Evolutionary conservation across 2,888 invertebrate genomes (phyloP).

Genomic region (Trimorus sp.): DNA sequence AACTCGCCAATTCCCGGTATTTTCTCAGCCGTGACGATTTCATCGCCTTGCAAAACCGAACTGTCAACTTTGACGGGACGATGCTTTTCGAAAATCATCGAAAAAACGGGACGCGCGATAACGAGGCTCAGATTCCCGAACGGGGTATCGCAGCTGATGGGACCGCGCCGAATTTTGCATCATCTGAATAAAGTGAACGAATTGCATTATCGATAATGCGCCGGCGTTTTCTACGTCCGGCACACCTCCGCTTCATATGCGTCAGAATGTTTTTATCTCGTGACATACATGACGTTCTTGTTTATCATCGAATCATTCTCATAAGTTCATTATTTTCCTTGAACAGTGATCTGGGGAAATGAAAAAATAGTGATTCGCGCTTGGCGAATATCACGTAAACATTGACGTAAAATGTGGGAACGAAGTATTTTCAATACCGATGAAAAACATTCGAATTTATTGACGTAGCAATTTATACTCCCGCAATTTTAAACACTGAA

Average conservation of each 20-base stretch:
- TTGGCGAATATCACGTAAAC: no score
- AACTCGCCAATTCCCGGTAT: not conserved
- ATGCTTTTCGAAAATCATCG: no score
- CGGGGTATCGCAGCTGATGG: no score
- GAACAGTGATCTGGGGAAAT: no score
- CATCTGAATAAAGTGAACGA: not conserved
- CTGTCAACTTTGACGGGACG: no score
- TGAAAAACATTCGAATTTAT: no score
- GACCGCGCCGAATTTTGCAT: not conserved
- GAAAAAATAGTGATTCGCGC: not conserved
- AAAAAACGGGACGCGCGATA: no score
- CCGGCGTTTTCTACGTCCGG: constrained; percentile 12
- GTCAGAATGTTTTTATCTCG: constrained; percentile 32
- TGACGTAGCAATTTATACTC: no score
- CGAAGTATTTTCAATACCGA: no score
- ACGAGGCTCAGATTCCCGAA: no score
- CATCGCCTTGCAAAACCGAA: not conserved
- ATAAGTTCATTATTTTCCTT: constrained; percentile 11
- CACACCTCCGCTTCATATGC: constrained; percentile 23
- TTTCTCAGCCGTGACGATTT: not conserved
- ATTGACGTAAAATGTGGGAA: no score
- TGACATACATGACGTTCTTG: constrained; percentile 18
- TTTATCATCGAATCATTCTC: constrained; percentile 28
- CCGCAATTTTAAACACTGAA: no score
- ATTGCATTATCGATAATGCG: constrained; percentile 18